Conservation (phyloP, 1,140 invertebrate species). For the Bombus polaris region DNA sequence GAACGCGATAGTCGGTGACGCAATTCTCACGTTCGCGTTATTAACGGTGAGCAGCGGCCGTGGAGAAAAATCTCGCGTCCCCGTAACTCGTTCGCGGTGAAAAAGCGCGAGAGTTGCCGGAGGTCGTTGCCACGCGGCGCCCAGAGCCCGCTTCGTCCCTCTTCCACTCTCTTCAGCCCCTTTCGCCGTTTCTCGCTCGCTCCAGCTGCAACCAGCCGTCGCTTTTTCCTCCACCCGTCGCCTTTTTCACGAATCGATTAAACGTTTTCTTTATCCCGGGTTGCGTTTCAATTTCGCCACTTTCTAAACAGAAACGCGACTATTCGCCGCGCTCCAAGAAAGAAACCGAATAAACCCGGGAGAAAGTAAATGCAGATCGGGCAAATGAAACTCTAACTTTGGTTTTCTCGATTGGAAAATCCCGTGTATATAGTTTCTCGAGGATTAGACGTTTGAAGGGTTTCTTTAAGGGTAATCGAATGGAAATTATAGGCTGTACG, state of each 20-base stretch:
- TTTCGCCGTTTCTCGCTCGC: constrained; percentile 5
- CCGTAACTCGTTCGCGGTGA: constrained; percentile 31
- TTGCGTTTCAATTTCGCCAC: constrained; percentile 6
- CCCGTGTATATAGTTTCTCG: neutral
- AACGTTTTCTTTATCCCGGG: constrained; percentile 8
- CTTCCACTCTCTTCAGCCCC: constrained; percentile 4
- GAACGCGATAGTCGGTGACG: constrained; percentile 4
- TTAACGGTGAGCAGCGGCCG: constrained; percentile 28
- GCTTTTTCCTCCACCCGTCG: neutral
- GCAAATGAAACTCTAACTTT: neutral
- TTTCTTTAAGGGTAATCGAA: neutral
- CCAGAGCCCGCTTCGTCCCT: neutral
- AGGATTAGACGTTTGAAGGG: neutral
- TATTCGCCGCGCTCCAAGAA: neutral
- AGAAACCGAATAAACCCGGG: neutral
- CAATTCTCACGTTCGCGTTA: constrained; percentile 40
- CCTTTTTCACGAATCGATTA: constrained; percentile 24
- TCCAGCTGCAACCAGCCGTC: neutral
- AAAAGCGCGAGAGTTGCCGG: constrained; percentile 41
- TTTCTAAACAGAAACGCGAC: neutral
- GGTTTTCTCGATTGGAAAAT: neutral
- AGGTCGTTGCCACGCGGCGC: constrained; percentile 46
- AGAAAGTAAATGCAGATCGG: neutral
- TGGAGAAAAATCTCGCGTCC: constrained; percentile 33
- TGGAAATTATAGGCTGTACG: neutral